phyloP scores from a whole-genome alignment of 2,888 invertebrate species.

The Aleiodes alternator region DNA sequence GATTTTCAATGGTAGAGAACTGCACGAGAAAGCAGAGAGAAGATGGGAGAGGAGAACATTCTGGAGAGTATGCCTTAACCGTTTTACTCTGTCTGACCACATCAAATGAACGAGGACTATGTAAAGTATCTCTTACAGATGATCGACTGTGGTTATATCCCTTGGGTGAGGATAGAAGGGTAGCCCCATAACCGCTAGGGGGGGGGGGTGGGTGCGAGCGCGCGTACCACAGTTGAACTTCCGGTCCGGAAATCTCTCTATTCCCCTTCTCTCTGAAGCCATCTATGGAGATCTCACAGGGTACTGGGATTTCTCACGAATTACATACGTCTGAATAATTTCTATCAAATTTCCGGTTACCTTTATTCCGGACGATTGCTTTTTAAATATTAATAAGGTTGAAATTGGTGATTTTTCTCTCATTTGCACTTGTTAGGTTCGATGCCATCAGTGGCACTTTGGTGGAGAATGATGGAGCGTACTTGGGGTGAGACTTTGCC shows the following conservation, averaged over 20 bases:
- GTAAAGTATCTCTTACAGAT: conserved; percentile 60
- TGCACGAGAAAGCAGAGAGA: conserved; percentile 27
- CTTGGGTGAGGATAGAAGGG: no score
- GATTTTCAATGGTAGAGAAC: background rate
- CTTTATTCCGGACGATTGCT: conserved; percentile 24
- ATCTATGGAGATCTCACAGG: background rate
- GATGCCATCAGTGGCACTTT: no score
- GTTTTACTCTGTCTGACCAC: conserved; percentile 57
- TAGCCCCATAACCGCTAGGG: conserved; percentile 20
- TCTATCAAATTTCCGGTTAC: conserved; percentile 13
- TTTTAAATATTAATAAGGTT: background rate
- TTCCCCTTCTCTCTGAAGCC: conserved; percentile 3
- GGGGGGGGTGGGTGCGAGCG: background rate
- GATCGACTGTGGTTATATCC: conserved; percentile 29
- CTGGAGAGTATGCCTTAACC: conserved; percentile 14
- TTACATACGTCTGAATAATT: conserved; percentile 33
- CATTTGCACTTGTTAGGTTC: background rate
- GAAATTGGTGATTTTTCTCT: conserved; percentile 5
- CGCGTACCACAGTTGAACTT: conserved; percentile 32
- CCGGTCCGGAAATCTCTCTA: conserved; percentile 23
- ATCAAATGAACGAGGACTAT: conserved; percentile 65
- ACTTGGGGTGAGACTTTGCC: no score
- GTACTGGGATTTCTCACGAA: conserved; percentile 6
- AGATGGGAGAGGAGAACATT: conserved; percentile 29
- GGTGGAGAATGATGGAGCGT: no score